Percentiles rank a stretch among this genome's conserved stretches.
phyloP scores from a whole-genome alignment of 2,113 vertebrate species.

The Cricetomys ansorgei region DNA sequence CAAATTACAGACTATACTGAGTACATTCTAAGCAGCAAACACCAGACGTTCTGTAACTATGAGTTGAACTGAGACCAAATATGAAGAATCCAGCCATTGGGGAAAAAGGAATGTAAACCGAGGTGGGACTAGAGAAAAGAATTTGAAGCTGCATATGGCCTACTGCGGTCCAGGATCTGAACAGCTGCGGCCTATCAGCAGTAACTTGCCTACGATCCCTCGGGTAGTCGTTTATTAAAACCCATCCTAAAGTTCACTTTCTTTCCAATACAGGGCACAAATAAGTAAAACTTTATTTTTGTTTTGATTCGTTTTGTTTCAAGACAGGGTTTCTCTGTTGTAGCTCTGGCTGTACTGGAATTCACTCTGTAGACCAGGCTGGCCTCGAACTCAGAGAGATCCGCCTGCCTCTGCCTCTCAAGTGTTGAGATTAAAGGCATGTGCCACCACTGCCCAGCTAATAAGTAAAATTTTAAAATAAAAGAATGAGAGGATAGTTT shows the following conservation, averaged over 20 bases:
- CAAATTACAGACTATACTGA: neutral
- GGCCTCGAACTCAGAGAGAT: too few species aligned
- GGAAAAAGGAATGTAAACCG: neutral
- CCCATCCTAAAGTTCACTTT: slow-evolving; percentile 11
- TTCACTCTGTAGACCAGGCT: too few species aligned
- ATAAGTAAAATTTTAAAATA: neutral
- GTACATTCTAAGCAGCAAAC: neutral
- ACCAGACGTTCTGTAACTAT: neutral
- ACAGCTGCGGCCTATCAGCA: neutral
- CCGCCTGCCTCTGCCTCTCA: too few species aligned
- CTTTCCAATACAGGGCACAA: slow-evolving; percentile 34
- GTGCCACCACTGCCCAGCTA: too few species aligned
- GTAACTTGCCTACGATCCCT: neutral
- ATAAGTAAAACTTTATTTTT: neutral
- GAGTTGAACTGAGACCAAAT: neutral
- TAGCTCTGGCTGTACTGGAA: too few species aligned
- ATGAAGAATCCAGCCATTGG: neutral
- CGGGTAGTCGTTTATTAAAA: neutral
- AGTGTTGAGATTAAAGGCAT: too few species aligned
- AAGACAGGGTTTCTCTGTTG: too few species aligned
- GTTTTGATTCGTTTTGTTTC: too few species aligned
- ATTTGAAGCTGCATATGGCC: neutral
- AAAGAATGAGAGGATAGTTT: neutral
- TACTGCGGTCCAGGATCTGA: neutral
- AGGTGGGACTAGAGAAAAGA: neutral